phyloP scores from a whole-genome alignment of 2,797 vertebrate species.

The Heteromormyrus szaboi region DNA sequence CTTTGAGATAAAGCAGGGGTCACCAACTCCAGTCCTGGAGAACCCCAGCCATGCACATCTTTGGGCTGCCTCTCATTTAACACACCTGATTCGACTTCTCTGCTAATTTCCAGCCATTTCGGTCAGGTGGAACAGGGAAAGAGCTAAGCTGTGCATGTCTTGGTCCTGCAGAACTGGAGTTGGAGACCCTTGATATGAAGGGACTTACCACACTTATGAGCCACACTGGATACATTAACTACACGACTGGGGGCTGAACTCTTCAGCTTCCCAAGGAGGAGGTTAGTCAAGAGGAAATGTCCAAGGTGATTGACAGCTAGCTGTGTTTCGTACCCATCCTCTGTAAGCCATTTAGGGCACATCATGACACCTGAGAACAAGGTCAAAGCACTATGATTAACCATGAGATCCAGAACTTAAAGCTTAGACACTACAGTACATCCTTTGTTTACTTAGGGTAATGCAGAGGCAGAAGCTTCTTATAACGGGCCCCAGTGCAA shows the following conservation, averaged over 20 bases:
- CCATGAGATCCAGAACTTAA: neutral
- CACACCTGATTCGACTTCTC: neutral
- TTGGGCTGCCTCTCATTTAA: neutral
- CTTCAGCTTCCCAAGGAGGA: conserved; percentile 55
- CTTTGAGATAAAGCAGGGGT: neutral
- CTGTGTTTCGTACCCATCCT: conserved; percentile 66
- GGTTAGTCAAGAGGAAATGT: conserved; percentile 63
- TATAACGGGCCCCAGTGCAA: neutral
- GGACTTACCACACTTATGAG: conserved; percentile 1
- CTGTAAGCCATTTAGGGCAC: conserved; percentile 63
- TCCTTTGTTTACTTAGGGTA: neutral
- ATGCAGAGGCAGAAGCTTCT: neutral
- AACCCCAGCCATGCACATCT: neutral
- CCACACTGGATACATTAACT: conserved; percentile 54
- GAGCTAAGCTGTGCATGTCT: neutral
- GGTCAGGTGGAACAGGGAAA: neutral
- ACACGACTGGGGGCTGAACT: conserved; percentile 61
- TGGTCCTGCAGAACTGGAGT: neutral
- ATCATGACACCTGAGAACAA: conserved; percentile 62
- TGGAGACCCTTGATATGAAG: neutral
- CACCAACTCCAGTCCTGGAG: neutral
- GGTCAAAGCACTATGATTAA: neutral
- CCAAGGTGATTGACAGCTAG: conserved; percentile 65
- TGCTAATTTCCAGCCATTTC: neutral
- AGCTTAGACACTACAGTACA: neutral